Conservation (phyloP, 2,113 vertebrate genomes). For the Lepisosteus oculatus region DNA sequence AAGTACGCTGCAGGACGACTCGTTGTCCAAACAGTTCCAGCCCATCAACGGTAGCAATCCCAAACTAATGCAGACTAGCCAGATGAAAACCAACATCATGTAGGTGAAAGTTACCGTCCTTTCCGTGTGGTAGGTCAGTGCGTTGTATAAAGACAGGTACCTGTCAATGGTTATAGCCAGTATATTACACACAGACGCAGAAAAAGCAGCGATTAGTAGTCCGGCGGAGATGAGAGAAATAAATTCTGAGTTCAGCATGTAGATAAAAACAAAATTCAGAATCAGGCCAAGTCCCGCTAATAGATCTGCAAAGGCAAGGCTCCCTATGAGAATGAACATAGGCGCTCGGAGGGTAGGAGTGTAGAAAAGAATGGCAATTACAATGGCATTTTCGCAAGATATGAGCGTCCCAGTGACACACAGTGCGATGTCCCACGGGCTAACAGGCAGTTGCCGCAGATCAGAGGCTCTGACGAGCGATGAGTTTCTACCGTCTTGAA, state of each 20-base stretch:
- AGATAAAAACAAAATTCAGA: constrained; percentile 79
- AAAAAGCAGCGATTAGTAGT: constrained; percentile 81
- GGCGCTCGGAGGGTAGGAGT: constrained; percentile 77
- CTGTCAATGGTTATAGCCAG: constrained; percentile 89
- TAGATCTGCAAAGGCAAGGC: constrained; percentile 80
- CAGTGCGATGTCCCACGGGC: constrained; percentile 83
- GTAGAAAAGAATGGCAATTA: constrained; percentile 84
- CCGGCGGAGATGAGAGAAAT: constrained; percentile 73
- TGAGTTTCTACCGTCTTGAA: constrained; percentile 50
- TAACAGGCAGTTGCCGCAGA: constrained; percentile 53
- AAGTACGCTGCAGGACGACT: constrained; percentile 77
- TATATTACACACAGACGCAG: constrained; percentile 82
- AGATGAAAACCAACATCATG: constrained; percentile 72
- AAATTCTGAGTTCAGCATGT: constrained; percentile 72
- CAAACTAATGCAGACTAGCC: constrained; percentile 69
- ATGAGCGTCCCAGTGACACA: constrained; percentile 84
- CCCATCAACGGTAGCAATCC: constrained; percentile 80
- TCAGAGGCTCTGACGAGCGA: constrained; percentile 47
- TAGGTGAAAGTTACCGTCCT: constrained; percentile 80
- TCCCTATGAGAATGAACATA: constrained; percentile 83
- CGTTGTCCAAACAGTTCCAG: constrained; percentile 84
- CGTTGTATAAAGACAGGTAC: constrained; percentile 86
- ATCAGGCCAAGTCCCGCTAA: constrained; percentile 82
- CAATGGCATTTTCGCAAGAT: constrained; percentile 84
- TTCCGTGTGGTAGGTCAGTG: constrained; percentile 87